A percentile compares a stretch with the other conserved stretches of the same genome.
These are phyloP conservation scores for Cryptoprocta ferox DNA, from an alignment of 2,797 vertebrate genomes.

Conservation along the genomic window DNA sequence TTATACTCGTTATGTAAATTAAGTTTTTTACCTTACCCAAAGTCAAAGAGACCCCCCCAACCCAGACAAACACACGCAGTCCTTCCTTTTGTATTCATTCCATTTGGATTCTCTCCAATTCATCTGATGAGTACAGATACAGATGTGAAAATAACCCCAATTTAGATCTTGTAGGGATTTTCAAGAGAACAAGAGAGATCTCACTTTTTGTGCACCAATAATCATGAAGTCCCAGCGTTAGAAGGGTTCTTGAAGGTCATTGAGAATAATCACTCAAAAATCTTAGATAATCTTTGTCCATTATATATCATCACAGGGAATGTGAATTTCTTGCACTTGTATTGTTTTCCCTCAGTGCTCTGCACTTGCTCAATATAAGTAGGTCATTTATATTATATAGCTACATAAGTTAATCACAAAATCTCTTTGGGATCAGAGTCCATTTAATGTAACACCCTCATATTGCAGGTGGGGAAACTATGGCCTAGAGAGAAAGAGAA, in stretches of 20 bases:
- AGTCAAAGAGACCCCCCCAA: background rate
- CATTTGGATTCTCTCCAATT: constrained; percentile 14
- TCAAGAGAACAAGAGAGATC: background rate
- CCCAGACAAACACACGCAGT: background rate
- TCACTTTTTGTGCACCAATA: background rate
- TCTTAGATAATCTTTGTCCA: constrained; percentile 7
- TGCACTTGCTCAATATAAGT: background rate
- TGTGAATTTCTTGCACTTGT: background rate
- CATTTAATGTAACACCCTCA: background rate
- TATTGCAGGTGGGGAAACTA: background rate
- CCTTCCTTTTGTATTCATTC: constrained; percentile 37
- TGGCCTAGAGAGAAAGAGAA: background rate
- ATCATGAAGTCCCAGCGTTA: background rate
- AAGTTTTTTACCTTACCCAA: constrained; percentile 14
- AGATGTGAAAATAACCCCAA: background rate
- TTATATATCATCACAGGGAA: background rate
- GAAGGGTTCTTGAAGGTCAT: background rate
- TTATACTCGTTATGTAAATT: constrained; percentile 38
- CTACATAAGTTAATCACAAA: background rate
- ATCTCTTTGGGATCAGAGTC: background rate
- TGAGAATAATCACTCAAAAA: constrained; percentile 17
- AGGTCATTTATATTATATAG: background rate
- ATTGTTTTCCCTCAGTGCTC: background rate
- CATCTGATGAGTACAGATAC: background rate
- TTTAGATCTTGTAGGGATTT: background rate